Evolutionary conservation across 2,113 vertebrate genomes (phyloP).

Genomic region (Macquaria ambigua): DNA sequence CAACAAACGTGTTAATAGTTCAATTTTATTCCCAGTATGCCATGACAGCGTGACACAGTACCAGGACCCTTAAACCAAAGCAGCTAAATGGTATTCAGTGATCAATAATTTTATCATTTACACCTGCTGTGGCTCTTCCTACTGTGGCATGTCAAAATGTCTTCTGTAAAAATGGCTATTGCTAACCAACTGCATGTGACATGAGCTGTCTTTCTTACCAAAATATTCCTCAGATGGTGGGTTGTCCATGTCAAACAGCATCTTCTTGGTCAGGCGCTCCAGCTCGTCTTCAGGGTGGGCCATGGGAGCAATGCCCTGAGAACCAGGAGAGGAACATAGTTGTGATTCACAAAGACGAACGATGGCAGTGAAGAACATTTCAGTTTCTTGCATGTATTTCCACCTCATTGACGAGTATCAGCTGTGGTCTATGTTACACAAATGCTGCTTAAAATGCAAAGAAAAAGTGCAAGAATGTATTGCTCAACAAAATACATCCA

Average conservation of each 20-base stretch:
- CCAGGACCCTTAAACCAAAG: not conserved
- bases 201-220: conserved; percentile 82
- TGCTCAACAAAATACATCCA: not conserved
- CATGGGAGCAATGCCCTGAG: conserved; percentile 76
- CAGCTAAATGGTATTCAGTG: not conserved
- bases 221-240: conserved; percentile 97
- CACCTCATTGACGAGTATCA: conserved; percentile 2
- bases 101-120: not conserved
- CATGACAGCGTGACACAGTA: not conserved
- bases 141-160: not conserved
- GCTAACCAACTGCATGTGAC: not conserved
- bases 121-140: not conserved
- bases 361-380: not conserved
- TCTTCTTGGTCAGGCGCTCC: conserved; percentile 98
- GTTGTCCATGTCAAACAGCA: conserved; percentile 98
- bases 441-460: conserved; percentile 9
- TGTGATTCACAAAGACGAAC: conserved; percentile 9
- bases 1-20: not conserved
- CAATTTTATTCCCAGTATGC: not conserved
- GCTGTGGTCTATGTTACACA: not conserved
- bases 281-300: conserved; percentile 95
- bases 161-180: not conserved
- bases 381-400: conserved; percentile 1
- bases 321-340: conserved; percentile 45
- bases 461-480: not conserved